Percentiles rank a stretch among this genome's conserved stretches.
Conservation (phyloP, 2,888 invertebrate species). For the Sussaba pulchella region DNA sequence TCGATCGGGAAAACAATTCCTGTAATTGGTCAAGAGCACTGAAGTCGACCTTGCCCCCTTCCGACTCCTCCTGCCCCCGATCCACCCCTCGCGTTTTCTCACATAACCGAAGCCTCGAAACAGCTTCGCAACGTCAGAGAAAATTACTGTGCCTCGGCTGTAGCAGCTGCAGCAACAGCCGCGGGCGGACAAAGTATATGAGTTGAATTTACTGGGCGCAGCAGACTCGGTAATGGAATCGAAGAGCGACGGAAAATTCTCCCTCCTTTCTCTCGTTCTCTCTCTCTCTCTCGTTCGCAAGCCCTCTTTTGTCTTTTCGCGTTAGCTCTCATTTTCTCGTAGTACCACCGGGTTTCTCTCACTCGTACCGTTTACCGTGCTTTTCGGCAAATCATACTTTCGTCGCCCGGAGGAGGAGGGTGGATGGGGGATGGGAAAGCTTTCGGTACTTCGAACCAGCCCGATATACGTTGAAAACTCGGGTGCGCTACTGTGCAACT, state of each 20-base stretch:
- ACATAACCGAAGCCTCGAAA: slow-evolving; percentile 38
- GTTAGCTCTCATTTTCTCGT: neutral
- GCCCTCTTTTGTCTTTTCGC: neutral
- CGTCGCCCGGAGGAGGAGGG: slow-evolving; percentile 53
- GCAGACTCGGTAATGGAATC: slow-evolving; percentile 60
- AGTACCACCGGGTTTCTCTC: slow-evolving; percentile 11
- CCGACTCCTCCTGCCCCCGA: neutral
- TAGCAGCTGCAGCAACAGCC: slow-evolving; percentile 31
- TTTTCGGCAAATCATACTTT: slow-evolving; percentile 64
- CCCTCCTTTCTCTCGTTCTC: slow-evolving; percentile 23
- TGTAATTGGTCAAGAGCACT: slow-evolving; percentile 66
- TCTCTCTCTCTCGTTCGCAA: too few relatives aligned
- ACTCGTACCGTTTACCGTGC: slow-evolving; percentile 24
- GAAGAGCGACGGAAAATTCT: slow-evolving; percentile 57
- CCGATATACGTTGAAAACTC: neutral
- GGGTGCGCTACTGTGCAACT: slow-evolving; percentile 6
- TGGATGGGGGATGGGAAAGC: too few relatives aligned
- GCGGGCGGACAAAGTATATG: slow-evolving; percentile 58
- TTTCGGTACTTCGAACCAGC: slow-evolving; percentile 50
- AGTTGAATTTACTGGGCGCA: slow-evolving; percentile 62
- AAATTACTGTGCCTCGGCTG: slow-evolving; percentile 59
- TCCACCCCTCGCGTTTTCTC: slow-evolving; percentile 8
- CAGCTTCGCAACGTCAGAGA: slow-evolving; percentile 38
- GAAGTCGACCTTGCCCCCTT: slow-evolving; percentile 28
- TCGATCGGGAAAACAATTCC: slow-evolving; percentile 66